These are phyloP conservation scores for Tympanoctomys barrerae DNA, from an alignment of 2,797 vertebrate species.

Conservation along the genomic window DNA sequence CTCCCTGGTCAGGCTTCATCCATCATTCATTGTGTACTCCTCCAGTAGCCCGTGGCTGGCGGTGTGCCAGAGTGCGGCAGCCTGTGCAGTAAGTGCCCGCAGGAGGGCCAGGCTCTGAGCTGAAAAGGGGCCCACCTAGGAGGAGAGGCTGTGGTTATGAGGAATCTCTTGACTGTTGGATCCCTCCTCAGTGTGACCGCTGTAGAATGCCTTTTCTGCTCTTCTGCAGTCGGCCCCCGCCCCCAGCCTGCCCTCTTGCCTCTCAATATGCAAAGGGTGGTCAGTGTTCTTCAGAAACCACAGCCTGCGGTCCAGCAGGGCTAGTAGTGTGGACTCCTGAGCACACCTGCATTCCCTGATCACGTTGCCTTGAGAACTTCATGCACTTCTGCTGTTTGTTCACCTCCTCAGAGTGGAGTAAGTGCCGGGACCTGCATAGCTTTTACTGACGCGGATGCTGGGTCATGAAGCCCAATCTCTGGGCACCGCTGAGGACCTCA, in stretches of 20 bases:
- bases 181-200: not conserved
- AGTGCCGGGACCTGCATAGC: not conserved
- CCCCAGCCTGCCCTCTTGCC: not conserved
- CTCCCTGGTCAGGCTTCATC: not conserved
- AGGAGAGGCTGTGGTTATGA: not conserved
- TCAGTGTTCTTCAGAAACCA: not conserved
- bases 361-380: not conserved
- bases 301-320: too few species aligned
- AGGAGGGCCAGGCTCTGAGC: not conserved
- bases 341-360: not conserved
- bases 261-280: not conserved
- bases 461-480: not conserved
- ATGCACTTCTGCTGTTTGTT: not conserved
- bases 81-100: not conserved
- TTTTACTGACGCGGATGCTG: not conserved
- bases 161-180: not conserved
- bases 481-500: not conserved
- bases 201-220: not conserved
- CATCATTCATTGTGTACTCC: not conserved
- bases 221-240: not conserved
- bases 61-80: not conserved
- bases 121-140: not conserved
- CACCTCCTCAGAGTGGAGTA: not conserved
- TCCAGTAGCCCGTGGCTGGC: not conserved
- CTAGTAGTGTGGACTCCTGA: not conserved